Evolutionary conservation across 2,797 vertebrate species (phyloP).

Genomic region (Melanotaenia boesemani): DNA sequence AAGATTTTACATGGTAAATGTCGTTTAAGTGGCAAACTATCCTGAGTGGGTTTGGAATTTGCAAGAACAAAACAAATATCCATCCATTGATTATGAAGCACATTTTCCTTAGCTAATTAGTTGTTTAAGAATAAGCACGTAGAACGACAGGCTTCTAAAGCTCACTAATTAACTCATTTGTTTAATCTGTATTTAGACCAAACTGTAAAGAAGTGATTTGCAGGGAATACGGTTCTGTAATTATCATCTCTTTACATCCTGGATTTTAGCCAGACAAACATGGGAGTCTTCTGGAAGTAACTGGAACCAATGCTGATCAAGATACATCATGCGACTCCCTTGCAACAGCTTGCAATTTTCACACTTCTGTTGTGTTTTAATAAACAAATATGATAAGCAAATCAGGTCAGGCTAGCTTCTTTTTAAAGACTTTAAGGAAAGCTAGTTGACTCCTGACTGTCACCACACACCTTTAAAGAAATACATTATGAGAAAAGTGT

Average conservation of each 20-base stretch:
- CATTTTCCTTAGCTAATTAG: conserved; percentile 15
- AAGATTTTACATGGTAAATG: background rate
- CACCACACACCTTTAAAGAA: too few species aligned
- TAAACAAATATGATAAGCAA: background rate
- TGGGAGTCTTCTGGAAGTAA: background rate
- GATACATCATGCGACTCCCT: background rate
- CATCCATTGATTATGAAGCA: background rate
- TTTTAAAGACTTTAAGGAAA: too few species aligned
- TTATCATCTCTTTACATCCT: conserved; percentile 12
- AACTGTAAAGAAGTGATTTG: conserved; percentile 22
- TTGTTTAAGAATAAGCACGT: conserved; percentile 7
- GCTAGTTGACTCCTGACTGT: too few species aligned
- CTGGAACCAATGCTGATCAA: conserved; percentile 12
- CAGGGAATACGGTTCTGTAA: conserved; percentile 6
- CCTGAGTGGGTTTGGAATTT: background rate
- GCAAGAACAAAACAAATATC: background rate
- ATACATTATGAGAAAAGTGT: too few species aligned
- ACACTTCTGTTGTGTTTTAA: background rate
- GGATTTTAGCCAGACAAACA: conserved; percentile 6
- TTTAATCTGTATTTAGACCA: conserved; percentile 8
- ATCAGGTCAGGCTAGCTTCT: too few species aligned
- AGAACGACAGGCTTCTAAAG: conserved; percentile 8
- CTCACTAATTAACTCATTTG: conserved; percentile 22
- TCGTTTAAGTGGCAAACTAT: background rate
- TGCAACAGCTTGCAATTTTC: background rate